Conservation (phyloP, 2,797 vertebrate genomes). For the Coracias cyanogaster region DNA sequence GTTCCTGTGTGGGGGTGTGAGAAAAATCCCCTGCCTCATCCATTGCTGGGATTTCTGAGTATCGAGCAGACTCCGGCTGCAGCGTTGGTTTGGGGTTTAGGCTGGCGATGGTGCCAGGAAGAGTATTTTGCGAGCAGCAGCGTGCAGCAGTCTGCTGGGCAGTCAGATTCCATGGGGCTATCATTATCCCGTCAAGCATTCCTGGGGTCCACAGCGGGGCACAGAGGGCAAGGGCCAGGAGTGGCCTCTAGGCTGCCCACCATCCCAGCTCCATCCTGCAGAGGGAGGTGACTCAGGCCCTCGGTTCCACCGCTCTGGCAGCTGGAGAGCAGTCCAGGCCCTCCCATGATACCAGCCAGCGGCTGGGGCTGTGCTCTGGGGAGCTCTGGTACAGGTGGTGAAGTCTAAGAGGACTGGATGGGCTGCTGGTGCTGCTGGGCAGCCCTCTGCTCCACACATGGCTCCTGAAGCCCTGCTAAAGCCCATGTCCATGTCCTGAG, state of each 20-base stretch:
- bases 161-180: not conserved
- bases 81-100: not conserved
- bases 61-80: not conserved
- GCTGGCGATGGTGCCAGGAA: not conserved
- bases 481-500: accelerated
- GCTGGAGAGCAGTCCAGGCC: not conserved
- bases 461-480: not conserved
- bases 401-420: not conserved
- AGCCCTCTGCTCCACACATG: not conserved
- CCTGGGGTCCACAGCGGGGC: not conserved
- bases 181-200: slow-evolving; percentile 18
- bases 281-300: not conserved
- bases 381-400: not conserved
- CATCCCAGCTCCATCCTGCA: not conserved
- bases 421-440: not conserved
- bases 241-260: not conserved
- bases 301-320: accelerated
- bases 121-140: slow-evolving; percentile 1
- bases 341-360: not conserved
- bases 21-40: not conserved
- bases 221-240: accelerated
- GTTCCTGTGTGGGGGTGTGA: not conserved
- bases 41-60: slow-evolving; percentile 29
- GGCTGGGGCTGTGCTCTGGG: not conserved
- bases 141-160: accelerated